phyloP scores from a whole-genome alignment of 2,888 invertebrate species.

The Rhagonycha fulva region DNA sequence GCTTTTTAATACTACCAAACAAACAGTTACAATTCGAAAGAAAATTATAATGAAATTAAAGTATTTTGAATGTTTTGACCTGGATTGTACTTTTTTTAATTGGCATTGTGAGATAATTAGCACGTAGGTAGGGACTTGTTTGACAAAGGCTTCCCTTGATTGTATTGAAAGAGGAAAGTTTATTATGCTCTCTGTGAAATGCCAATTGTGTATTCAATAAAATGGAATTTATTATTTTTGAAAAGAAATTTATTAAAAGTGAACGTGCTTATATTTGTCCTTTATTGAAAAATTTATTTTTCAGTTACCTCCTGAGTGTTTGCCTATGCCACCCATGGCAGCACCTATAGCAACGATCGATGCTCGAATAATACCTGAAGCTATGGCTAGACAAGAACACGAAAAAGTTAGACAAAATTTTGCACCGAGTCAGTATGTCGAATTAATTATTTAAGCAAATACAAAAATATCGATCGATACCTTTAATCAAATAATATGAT shows the following conservation, averaged over 20 bases:
- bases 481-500: not conserved
- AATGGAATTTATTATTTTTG: not conserved
- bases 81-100: not conserved
- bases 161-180: not conserved
- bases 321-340: slow-evolving; percentile 47
- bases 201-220: not conserved
- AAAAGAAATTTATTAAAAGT: not conserved
- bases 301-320: slow-evolving; percentile 53
- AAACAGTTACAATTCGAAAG: not conserved
- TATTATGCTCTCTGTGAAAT: not conserved
- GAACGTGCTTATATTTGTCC: not conserved
- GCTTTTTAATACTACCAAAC: not conserved
- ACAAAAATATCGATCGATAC: not conserved
- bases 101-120: not conserved
- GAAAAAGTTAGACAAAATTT: slow-evolving; percentile 47
- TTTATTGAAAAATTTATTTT: not conserved
- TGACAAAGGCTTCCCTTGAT: not conserved
- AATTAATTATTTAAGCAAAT: slow-evolving; percentile 47
- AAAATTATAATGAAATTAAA: not conserved
- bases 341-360: slow-evolving; percentile 46
- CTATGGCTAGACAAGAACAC: slow-evolving; percentile 44
- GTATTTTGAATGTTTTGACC: not conserved
- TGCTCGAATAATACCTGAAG: slow-evolving; percentile 46
- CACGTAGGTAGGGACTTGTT: not conserved
- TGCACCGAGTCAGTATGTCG: slow-evolving; percentile 50